Evolutionary conservation across 2,888 invertebrate genomes (phyloP).

Genomic region (Reticulitermes lucifugus): DNA sequence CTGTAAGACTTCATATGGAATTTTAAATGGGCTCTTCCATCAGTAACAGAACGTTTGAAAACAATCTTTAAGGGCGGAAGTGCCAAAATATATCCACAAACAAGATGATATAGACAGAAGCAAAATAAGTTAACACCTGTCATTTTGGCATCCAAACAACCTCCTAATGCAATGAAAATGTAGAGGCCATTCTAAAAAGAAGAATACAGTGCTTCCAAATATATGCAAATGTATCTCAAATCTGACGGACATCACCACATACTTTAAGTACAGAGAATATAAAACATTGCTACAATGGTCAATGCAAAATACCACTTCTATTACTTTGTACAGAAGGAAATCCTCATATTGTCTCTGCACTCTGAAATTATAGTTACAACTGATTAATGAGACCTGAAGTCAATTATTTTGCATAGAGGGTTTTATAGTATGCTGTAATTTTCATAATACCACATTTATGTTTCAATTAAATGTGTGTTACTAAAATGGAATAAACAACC

Average conservation of each 20-base stretch:
- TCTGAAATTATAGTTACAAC: not conserved
- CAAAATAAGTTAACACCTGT: no score
- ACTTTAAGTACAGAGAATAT: not conserved
- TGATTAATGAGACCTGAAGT: not conserved
- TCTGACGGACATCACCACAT: not conserved
- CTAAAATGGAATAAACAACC: not conserved
- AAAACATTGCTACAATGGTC: not conserved
- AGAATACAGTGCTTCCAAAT: not conserved
- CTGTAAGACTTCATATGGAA: no score
- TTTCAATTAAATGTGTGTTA: not conserved
- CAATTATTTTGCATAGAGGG: not conserved
- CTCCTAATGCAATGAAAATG: no score
- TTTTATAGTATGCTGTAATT: not conserved
- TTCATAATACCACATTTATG: not conserved
- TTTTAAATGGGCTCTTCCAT: no score
- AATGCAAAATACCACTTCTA: not conserved
- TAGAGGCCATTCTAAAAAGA: no score
- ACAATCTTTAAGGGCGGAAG: no score
- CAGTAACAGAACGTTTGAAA: no score
- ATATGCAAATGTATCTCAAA: not conserved
- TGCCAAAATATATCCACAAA: no score
- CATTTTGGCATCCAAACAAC: no score
- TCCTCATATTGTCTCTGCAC: not conserved
- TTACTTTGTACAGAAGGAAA: not conserved
- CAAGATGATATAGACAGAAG: no score